Conservation (phyloP, 2,113 vertebrate species). For the Mastomys coucha region DNA sequence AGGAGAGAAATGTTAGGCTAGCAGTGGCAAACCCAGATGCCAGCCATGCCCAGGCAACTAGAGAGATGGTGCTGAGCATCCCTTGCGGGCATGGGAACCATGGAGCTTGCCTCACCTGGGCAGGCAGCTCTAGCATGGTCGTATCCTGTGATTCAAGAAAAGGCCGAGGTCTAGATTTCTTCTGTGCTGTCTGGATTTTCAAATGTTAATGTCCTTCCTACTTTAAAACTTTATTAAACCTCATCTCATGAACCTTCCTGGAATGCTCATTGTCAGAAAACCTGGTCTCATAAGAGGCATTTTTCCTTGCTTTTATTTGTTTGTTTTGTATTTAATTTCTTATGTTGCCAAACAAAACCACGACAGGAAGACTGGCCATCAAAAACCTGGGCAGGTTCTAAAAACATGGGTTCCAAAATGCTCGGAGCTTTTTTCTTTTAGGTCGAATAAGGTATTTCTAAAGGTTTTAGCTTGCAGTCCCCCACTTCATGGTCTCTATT, state of each 20-base stretch:
- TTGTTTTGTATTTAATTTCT: not conserved
- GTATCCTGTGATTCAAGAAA: constrained; percentile 38
- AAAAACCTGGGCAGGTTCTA: not conserved
- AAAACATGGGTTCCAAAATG: not conserved
- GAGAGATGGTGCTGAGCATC: not conserved
- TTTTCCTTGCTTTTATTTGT: not conserved
- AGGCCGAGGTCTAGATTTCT: constrained; percentile 57
- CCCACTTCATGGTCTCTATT: not conserved
- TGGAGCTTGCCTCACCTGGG: accelerated
- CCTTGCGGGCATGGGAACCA: accelerated
- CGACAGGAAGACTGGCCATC: not conserved
- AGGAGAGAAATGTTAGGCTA: not conserved
- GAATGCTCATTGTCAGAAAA: not conserved
- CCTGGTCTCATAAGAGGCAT: not conserved
- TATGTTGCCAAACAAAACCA: constrained; percentile 28
- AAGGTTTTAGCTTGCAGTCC: not conserved
- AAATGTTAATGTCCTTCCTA: constrained; percentile 60
- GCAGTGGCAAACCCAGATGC: not conserved
- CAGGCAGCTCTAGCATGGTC: not conserved
- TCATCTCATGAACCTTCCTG: not conserved
- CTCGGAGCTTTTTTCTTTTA: not conserved
- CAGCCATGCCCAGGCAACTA: not conserved
- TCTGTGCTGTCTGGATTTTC: constrained; percentile 34
- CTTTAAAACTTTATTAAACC: constrained; percentile 61
- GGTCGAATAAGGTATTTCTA: not conserved